Conservation (phyloP, 2,888 invertebrate species). For the Drosophila rubida region DNA sequence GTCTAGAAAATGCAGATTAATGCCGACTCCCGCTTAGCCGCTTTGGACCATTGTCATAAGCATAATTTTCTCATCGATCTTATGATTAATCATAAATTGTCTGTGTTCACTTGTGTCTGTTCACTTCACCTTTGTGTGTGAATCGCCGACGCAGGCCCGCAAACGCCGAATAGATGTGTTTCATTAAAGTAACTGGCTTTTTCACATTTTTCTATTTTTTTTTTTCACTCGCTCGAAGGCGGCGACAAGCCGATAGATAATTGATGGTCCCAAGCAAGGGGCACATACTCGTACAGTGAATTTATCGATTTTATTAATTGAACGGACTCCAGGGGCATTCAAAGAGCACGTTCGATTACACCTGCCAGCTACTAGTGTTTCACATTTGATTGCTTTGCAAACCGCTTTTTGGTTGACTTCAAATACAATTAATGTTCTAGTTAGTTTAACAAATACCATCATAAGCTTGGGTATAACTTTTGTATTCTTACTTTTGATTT, state of each 20-base stretch:
- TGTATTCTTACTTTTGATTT: too few species aligned
- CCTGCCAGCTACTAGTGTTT: slow-evolving; percentile 79
- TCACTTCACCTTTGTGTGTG: slow-evolving; percentile 42
- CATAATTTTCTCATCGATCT: slow-evolving; percentile 81
- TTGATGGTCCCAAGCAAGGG: neutral
- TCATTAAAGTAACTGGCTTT: slow-evolving; percentile 72
- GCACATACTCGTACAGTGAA: neutral
- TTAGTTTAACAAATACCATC: too few species aligned
- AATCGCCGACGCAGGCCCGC: slow-evolving; percentile 40
- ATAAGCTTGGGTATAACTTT: too few species aligned
- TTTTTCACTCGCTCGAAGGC: slow-evolving; percentile 44
- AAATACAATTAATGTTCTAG: neutral
- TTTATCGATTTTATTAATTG: slow-evolving; percentile 61
- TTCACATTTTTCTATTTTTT: slow-evolving; percentile 11
- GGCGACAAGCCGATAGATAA: slow-evolving; percentile 37
- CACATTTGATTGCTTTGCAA: slow-evolving; percentile 77
- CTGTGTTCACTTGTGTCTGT: slow-evolving; percentile 28
- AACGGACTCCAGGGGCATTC: slow-evolving; percentile 54
- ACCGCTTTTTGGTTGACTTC: neutral
- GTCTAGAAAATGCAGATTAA: slow-evolving; percentile 73
- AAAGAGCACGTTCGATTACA: slow-evolving; percentile 73
- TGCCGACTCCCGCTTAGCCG: slow-evolving; percentile 47
- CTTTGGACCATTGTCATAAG: slow-evolving; percentile 67
- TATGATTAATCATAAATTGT: slow-evolving; percentile 81
- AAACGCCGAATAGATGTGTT: slow-evolving; percentile 65